Evolutionary conservation across 2,888 invertebrate genomes (phyloP), one percentile per base, ranked within the genome.

Genomic region (Teleiodes luculella): DNA sequence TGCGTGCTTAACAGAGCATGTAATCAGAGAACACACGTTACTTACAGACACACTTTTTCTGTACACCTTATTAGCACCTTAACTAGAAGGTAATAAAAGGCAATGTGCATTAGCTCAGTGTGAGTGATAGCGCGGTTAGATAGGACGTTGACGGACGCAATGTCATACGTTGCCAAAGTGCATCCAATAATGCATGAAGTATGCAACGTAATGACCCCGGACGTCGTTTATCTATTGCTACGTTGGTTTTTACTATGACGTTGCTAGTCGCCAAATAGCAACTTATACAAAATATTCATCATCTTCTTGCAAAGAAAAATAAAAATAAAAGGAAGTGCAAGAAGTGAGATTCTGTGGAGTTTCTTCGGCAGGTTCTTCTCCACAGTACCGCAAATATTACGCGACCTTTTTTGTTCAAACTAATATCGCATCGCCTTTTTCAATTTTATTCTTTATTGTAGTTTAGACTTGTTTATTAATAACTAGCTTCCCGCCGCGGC

Each of bases 1-100:
- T 68, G 62, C 60, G 66, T 61, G 73, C 63, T 74, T 82, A 86
- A 83, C 86, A 81, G 86, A 86, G 78, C 86, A 80, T 69, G 70
- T 78, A 83, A 83, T 82, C 76, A 73, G 74, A 82, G 74, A 76
- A 68, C 65, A 72, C 76, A 78, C 74, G 75, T 74, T 46, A 36
- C 48, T 13, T 64, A 63, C 54, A 51, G 39, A 41, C 39, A 41
- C 20, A 18, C 10, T 50, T 55, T 60, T 47, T 7, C 13, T 28
- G 30, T 61, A 54, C 65, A 43, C 31, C n/a, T 33, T 1, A 31
- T 3, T 1, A 52, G 52, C 13, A 53, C 59, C 33, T 57, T 69
- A 71, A 45, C 0, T 0, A 13, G 36, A 57, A 0, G 2, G 0
- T 0, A n/a, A 16, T 55, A 68, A 48, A 49, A 65, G 63, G 47